Conservation (phyloP, 2,888 invertebrate species). For the Ethmia dodecea region DNA sequence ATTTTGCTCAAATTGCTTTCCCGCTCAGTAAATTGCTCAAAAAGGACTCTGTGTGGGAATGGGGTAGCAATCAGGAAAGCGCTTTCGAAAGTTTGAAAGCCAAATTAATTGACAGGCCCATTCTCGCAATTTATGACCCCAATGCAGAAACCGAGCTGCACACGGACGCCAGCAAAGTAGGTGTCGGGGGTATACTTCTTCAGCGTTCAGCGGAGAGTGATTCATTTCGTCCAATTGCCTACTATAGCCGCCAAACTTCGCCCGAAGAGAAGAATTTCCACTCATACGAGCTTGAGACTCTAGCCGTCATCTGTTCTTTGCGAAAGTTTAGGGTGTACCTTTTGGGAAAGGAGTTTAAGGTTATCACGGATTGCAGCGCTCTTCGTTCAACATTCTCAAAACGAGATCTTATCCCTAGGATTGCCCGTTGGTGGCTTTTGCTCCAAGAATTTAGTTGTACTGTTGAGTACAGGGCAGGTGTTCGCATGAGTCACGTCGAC, state of each 20-base stretch:
- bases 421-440: conserved; percentile 14
- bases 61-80: conserved; percentile 10
- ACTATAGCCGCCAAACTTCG: no score
- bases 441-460: conserved; percentile 11
- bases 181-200: conserved; percentile 4
- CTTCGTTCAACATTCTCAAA: conserved; percentile 15
- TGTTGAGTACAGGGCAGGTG: conserved; percentile 9
- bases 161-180: conserved; percentile 10
- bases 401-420: conserved; percentile 11
- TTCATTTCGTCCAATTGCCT: conserved; percentile 20
- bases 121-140: conserved; percentile 26
- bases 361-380: conserved; percentile 16
- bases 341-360: neutral
- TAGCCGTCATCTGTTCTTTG: conserved; percentile 18
- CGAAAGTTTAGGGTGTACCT: no score
- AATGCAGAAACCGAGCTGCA: conserved; percentile 18
- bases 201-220: neutral
- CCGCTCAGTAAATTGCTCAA: conserved; percentile 13
- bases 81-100: neutral
- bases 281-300: conserved; percentile 21
- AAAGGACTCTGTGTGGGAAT: conserved; percentile 15
- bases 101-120: conserved; percentile 1
- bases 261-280: conserved; percentile 20
- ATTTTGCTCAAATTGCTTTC: conserved; percentile 8
- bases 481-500: conserved; percentile 11